Conservation (phyloP, 2,113 vertebrate species). For the Amblyornis subalaris region DNA sequence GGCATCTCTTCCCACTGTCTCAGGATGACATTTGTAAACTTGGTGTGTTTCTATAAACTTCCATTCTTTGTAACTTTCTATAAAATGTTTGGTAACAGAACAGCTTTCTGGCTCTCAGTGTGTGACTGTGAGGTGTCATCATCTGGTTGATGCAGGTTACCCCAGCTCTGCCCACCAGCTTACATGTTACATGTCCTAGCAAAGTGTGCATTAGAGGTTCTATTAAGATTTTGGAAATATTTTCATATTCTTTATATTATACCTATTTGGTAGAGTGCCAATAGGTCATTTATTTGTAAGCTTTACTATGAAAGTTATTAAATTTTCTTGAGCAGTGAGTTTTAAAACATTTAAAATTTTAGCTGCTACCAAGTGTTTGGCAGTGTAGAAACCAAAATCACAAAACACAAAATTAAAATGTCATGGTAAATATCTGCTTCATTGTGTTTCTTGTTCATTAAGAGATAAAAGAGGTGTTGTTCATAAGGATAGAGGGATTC, state of each 20-base stretch:
- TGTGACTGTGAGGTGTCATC: not conserved
- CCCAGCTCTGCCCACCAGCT: too few relatives aligned
- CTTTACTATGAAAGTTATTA: not conserved
- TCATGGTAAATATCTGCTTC: not conserved
- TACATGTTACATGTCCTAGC: not conserved
- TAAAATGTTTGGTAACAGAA: not conserved
- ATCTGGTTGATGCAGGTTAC: not conserved
- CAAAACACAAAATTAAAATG: constrained; percentile 3
- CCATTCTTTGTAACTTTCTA: not conserved
- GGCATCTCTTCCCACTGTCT: not conserved
- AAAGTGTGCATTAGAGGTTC: not conserved
- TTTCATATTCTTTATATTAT: not conserved
- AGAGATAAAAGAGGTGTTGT: not conserved
- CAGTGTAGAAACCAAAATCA: constrained; percentile 4
- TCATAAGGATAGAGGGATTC: constrained; percentile 24
- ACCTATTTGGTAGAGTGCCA: not conserved
- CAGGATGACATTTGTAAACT: not conserved
- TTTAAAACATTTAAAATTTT: constrained; percentile 14
- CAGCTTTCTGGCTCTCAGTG: not conserved
- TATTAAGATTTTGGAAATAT: not conserved
- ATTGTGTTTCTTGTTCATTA: constrained; percentile 25
- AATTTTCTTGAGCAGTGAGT: not conserved
- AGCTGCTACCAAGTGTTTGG: not conserved
- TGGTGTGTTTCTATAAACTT: not conserved
- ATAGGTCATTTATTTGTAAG: constrained; percentile 26